Base-by-base conservation (phyloP, 2,888 invertebrate species). In the Mycalesis mineus region DNA sequence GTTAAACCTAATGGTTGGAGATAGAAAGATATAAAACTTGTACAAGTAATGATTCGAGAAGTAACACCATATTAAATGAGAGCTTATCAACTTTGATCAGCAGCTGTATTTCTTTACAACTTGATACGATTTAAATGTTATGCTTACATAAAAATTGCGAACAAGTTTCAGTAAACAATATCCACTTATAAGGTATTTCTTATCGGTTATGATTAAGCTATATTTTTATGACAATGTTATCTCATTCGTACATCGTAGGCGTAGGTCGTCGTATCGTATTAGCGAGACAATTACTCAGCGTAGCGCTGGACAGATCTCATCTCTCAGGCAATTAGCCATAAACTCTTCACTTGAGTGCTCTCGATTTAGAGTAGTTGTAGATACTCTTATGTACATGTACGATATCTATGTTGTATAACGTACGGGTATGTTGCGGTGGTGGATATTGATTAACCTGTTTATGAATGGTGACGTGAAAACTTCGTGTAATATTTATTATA, bases 261-360 rank as follows among this genome's bases (percentile, higher is more conserved):
- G 45, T 31, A 47, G 15, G 15, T 22, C 28, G 54, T 62, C 62
- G 52, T 14, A 44, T n/a, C 42, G 68, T 78, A 84, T 86, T 84
- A 84, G 79, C 74, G 77, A 74, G 74, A 82, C 81, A 85, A 88
- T 88, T 83, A 78, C 76, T 86, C 84, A 78, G 74, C 67, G 52
- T 52, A 52, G 39, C 73, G 69, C 67, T 70, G 71, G 71, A 67
- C 70, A 70, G 74, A 69, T 72, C 68, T 69, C 70, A 52, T 72
- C 69, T 68, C 68, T 73, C 68, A 77, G 78, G 80, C 80, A 85
- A 84, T 77, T 78, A 78, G 80, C 80, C 73, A 77, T 76, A 78
- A 74, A 78, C 76, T 73, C 81, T 80, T 66, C 68, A 77, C 69
- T 73, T 69, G 73, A 84, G 80, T 74, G 81, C 72, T 75, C 72